Conservation (phyloP, 2,113 vertebrate genomes). For the Todiramphus chloris region DNA sequence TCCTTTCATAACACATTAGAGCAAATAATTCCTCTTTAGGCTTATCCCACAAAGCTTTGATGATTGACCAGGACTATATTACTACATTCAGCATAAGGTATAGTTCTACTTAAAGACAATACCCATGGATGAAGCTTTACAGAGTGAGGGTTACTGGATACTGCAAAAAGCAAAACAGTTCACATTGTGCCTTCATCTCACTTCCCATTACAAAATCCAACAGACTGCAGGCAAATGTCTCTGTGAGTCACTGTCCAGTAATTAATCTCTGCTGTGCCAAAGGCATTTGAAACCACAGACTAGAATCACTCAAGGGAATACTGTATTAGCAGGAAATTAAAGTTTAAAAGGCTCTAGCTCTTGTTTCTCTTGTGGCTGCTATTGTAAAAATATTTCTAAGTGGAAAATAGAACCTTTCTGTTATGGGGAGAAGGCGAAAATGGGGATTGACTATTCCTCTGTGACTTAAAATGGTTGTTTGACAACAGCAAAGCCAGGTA, state of each 20-base stretch:
- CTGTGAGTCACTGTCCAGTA: neutral
- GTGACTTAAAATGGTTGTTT: neutral
- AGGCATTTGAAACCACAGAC: neutral
- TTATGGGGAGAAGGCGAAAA: neutral
- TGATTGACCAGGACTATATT: rapidly evolving
- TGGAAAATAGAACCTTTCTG: neutral
- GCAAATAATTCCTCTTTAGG: neutral
- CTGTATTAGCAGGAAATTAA: constrained; percentile 5
- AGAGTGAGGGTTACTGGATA: neutral
- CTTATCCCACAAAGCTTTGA: neutral
- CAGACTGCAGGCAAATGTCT: neutral
- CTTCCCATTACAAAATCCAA: neutral
- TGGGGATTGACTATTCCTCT: neutral
- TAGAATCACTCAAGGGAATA: neutral
- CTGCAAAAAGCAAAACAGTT: neutral
- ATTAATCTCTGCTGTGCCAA: neutral
- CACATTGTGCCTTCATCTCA: neutral
- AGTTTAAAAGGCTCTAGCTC: neutral
- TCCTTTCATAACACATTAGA: neutral
- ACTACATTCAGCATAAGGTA: neutral
- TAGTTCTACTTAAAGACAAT: neutral
- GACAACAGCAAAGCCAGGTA: neutral
- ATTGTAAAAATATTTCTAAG: neutral
- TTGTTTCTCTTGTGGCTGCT: neutral
- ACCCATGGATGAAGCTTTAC: neutral